These are phyloP conservation scores for Punctoribates punctum DNA, from an alignment of 2,888 invertebrate genomes.

Conservation along the genomic window DNA sequence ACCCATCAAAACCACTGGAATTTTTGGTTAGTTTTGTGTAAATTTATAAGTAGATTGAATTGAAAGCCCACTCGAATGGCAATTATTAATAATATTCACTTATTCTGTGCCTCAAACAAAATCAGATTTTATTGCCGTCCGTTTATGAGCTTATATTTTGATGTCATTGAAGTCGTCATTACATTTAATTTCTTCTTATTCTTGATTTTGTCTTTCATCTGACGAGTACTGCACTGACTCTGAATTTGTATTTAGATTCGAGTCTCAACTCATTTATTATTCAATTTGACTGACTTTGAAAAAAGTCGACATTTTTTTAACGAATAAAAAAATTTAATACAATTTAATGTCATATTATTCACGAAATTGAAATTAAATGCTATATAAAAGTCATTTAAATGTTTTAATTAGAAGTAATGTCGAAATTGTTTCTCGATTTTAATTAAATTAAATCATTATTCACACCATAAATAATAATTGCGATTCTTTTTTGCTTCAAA, in stretches of 20 bases:
- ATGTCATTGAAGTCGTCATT: conserved; percentile 10
- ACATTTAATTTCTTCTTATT: conserved; percentile 11
- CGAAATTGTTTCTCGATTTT: background rate
- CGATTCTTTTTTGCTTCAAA: background rate
- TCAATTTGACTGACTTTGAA: background rate
- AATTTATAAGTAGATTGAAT: background rate
- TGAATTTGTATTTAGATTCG: background rate
- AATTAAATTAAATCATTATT: background rate
- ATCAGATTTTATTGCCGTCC: too few relatives aligned
- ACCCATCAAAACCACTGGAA: conserved; percentile 5
- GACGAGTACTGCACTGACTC: background rate
- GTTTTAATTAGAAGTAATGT: background rate
- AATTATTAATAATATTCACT: background rate
- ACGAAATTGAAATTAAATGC: background rate
- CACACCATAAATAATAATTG: too few relatives aligned
- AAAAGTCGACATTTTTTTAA: background rate
- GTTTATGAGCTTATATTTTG: background rate
- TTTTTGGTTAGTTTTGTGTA: background rate
- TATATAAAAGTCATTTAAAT: background rate
- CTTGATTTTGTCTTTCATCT: too few relatives aligned
- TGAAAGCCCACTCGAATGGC: background rate
- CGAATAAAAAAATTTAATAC: background rate
- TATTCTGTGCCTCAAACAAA: background rate
- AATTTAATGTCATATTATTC: background rate
- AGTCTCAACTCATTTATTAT: background rate